These are phyloP conservation scores for Podilymbus podiceps DNA, from an alignment of 2,113 vertebrate genomes.

Conservation along the genomic window DNA sequence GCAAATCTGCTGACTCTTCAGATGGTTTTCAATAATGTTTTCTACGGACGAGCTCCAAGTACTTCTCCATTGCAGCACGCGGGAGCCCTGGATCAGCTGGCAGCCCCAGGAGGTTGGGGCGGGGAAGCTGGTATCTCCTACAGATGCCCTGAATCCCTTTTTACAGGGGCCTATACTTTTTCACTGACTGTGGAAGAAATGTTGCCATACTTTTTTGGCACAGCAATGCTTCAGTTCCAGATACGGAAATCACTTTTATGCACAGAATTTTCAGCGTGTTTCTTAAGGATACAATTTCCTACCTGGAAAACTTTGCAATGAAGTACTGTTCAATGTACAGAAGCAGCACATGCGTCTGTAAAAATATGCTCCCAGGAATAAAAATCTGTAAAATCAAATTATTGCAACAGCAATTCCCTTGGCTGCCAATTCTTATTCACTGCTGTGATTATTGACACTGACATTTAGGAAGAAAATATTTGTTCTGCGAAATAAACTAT, in stretches of 20 bases:
- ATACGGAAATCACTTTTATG: neutral
- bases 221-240: neutral
- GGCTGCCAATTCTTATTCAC: neutral
- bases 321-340: neutral
- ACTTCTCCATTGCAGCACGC: neutral
- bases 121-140: neutral
- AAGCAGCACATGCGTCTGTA: neutral
- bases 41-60: neutral
- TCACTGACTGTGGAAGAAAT: neutral
- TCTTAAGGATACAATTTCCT: neutral
- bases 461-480: neutral
- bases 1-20: neutral
- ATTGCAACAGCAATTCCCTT: neutral
- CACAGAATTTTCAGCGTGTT: neutral
- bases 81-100: neutral
- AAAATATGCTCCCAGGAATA: neutral
- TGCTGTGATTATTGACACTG: neutral
- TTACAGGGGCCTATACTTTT: neutral
- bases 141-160: neutral
- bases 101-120: neutral
- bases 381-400: conserved; percentile 3
- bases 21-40: neutral
- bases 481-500: neutral
- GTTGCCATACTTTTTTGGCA: neutral
- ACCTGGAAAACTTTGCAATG: neutral